Conservation (phyloP, 1,140 invertebrate species). For the Euwallacea similis region DNA sequence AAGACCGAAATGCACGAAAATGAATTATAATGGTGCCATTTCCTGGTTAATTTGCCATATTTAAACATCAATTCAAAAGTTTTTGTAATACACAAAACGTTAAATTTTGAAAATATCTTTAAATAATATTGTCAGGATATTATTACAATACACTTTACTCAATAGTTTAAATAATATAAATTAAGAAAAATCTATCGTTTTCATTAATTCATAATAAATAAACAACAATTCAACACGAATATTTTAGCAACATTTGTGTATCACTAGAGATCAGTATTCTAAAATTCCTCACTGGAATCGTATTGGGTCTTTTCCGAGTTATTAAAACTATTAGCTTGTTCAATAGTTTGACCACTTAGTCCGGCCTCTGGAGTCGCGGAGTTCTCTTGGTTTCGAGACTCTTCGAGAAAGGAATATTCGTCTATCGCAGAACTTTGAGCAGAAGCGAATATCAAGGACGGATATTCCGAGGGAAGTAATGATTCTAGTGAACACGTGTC, state of each 20-base stretch:
- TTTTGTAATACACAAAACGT: too few species aligned
- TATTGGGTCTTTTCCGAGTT: slow-evolving; percentile 3
- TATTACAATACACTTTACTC: too few species aligned
- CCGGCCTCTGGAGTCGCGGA: neutral
- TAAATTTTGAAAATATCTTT: too few species aligned
- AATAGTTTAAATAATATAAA: too few species aligned
- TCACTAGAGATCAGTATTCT: neutral
- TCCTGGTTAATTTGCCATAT: too few species aligned
- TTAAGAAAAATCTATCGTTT: too few species aligned
- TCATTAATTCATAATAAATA: neutral
- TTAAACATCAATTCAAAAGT: too few species aligned
- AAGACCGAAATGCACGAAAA: too few species aligned
- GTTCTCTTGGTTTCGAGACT: too few species aligned
- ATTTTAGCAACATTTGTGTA: neutral
- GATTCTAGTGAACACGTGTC: neutral
- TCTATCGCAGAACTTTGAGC: neutral
- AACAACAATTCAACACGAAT: neutral
- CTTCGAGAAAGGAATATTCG: too few species aligned
- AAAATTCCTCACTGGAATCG: slow-evolving; percentile 6
- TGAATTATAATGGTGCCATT: too few species aligned
- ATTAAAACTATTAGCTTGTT: neutral
- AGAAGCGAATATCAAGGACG: neutral
- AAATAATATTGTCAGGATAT: too few species aligned
- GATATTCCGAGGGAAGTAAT: neutral
- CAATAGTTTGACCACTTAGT: neutral